Evolutionary conservation across 2,113 vertebrate genomes (phyloP), one percentile per base, ranked within the genome.

Genomic region (Centrocercus urophasianus): DNA sequence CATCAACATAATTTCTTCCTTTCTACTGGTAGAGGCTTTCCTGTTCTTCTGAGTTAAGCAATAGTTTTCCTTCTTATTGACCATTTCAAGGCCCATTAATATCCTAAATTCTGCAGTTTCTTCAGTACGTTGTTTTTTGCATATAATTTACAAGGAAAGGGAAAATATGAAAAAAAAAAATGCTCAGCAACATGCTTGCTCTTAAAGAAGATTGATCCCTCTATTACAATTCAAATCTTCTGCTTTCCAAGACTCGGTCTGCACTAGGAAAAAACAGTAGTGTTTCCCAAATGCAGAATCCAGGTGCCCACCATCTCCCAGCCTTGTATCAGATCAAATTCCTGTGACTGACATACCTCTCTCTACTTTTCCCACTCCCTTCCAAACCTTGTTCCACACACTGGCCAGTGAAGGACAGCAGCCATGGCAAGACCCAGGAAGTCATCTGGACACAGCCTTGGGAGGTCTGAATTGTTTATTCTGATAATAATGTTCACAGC

Each of bases 81-180:
- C 86, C 72, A 61, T 90, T 83, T 89, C 65, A 65, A 83, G 88
- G 56, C 75, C 34, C 36, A 86, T 52, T 79, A 57, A 83, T 66
- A 83, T 18, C 54, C 66, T 69, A 59, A 90, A 71, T 20, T n/a
- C 75, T 89, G 52, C n/a, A 71, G 48, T 77, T 65, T 83, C 73
- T 80, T 36, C 54, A 69, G 67, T 47, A 86, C 30, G 25, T 57
- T 87, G 60, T 76, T 87, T 63, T 75, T 8, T 19, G 30, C 10
- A 32, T 57, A 57, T 19, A 7, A 34, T 81, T 42, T 72, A 52
- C 17, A 61, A 21, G 32, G 34, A 89, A 78, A 84, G 3, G 32
- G 18, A 45, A 91, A 84, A 81, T 18, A 65, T 0, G 0, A 17
- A 11, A 22, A 48, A 48, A 50, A 89, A 73, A 40, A 56, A 30